Percentiles rank a stretch among this genome's conserved stretches.
phyloP scores from a whole-genome alignment of 2,797 vertebrate species.

The Choloepus didactylus region DNA sequence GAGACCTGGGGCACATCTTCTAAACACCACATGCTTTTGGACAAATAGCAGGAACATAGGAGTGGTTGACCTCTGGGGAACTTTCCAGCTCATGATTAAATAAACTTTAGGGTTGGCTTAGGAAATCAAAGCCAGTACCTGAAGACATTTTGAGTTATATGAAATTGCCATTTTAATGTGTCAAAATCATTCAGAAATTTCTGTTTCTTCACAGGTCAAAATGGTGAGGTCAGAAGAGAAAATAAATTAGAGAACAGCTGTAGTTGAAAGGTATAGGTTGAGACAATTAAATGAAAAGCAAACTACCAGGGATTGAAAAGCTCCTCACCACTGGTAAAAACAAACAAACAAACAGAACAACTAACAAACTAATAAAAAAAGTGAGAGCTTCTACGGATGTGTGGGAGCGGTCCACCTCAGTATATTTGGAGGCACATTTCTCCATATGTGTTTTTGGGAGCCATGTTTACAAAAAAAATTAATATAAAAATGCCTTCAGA shows the following conservation, averaged over 20 bases:
- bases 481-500: neutral
- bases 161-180: neutral
- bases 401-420: neutral
- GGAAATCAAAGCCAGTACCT: neutral
- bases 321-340: neutral
- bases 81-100: conserved; percentile 15
- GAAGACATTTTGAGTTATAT: neutral
- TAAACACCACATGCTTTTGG: neutral
- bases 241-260: neutral
- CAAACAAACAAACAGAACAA: neutral
- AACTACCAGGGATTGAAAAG: neutral
- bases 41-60: neutral
- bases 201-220: conserved; percentile 13
- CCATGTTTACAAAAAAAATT: neutral
- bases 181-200: conserved; percentile 39
- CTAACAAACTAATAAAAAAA: neutral
- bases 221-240: neutral
- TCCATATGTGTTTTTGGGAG: neutral
- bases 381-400: neutral
- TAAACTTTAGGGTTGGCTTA: neutral
- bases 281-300: neutral
- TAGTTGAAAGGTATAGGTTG: neutral
- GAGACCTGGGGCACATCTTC: neutral
- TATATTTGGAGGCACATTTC: neutral
- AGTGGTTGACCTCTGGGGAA: neutral